phyloP scores from a whole-genome alignment of 1,140 invertebrate genomes.

The Drosophila malerkotliana region DNA sequence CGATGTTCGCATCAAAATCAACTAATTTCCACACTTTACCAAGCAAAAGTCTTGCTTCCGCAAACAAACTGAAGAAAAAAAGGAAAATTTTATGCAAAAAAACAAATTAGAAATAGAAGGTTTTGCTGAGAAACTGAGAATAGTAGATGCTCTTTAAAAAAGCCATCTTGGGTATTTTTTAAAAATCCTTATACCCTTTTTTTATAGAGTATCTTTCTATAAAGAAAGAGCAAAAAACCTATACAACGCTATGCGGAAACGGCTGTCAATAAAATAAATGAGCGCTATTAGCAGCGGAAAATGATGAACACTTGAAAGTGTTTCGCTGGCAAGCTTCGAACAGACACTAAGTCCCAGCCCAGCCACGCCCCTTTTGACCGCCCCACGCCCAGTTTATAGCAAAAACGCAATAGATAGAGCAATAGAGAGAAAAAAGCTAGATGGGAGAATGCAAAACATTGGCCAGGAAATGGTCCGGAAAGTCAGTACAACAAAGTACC shows the following conservation, averaged over 20 bases:
- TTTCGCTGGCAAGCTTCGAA: slow-evolving; percentile 18
- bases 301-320: slow-evolving; percentile 66
- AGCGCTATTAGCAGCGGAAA: slow-evolving; percentile 66
- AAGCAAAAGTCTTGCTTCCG: slow-evolving; percentile 35
- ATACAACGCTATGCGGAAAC: slow-evolving; percentile 23
- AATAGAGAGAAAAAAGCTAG: not conserved
- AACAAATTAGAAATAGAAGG: not conserved
- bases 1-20: slow-evolving; percentile 56
- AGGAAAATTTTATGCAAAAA: not conserved
- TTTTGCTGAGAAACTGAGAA: too few relatives aligned
- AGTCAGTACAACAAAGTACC: slow-evolving; percentile 2
- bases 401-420: not conserved
- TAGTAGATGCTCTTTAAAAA: too few relatives aligned
- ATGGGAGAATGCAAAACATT: slow-evolving; percentile 15
- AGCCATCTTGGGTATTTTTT: too few relatives aligned
- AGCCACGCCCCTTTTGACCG: slow-evolving; percentile 11
- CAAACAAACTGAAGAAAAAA: slow-evolving; percentile 7
- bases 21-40: slow-evolving; percentile 76
- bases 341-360: slow-evolving; percentile 8
- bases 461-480: slow-evolving; percentile 34
- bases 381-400: not conserved
- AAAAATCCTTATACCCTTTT: not conserved
- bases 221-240: not conserved
- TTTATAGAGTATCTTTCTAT: not conserved
- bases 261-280: slow-evolving; percentile 79